Conservation (phyloP, 2,113 vertebrate species). For the Chaenogobius annularis region DNA sequence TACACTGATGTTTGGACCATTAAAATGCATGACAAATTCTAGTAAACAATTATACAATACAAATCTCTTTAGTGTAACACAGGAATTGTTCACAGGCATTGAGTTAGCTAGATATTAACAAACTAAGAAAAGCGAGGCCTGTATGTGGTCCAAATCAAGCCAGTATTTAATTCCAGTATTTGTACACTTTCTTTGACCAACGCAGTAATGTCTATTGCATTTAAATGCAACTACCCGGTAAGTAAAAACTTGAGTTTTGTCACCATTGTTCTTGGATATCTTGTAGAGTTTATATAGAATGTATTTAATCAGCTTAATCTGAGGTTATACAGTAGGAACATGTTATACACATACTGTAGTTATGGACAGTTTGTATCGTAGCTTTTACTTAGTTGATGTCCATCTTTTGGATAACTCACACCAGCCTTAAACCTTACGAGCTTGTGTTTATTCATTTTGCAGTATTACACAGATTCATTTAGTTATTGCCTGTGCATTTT, state of each 20-base stretch:
- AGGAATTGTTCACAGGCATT: not conserved
- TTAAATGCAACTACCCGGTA: too few relatives aligned
- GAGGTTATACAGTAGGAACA: not conserved
- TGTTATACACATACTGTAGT: not conserved
- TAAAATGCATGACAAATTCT: not conserved
- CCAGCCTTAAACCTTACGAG: not conserved
- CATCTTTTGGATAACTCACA: not conserved
- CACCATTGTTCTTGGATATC: not conserved
- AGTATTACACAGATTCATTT: not conserved
- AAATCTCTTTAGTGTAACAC: not conserved
- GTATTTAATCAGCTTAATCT: not conserved
- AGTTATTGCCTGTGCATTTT: not conserved
- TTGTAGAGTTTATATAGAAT: not conserved
- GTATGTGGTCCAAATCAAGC: not conserved
- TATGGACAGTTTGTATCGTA: too few relatives aligned
- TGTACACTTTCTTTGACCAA: not conserved
- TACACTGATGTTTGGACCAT: slow-evolving; percentile 27
- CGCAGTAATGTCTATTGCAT: not conserved
- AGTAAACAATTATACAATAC: not conserved
- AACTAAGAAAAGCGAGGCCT: not conserved
- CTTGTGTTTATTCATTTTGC: not conserved
- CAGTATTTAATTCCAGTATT: not conserved
- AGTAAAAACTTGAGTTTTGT: not conserved
- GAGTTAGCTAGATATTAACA: not conserved
- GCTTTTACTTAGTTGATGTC: too few relatives aligned